A percentile compares a stretch with the other conserved stretches of the same genome.
Evolutionary conservation across 2,113 vertebrate genomes (phyloP).

Genomic region (Campylomormyrus numenius): DNA sequence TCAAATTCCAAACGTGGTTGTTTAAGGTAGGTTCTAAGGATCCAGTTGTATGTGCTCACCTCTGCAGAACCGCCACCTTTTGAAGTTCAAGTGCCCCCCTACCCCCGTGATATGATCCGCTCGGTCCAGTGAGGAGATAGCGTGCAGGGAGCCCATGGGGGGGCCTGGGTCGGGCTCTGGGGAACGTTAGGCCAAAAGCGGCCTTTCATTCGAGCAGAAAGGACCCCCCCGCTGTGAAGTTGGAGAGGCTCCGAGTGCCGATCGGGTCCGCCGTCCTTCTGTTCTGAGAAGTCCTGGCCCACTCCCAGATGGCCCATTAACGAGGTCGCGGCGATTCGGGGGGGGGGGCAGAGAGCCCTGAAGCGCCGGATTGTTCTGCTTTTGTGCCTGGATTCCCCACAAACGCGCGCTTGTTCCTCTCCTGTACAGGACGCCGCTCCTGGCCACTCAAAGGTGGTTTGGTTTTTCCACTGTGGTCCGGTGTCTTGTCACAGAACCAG

Average conservation of each 20-base stretch:
- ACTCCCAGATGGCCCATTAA: constrained; percentile 30
- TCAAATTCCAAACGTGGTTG: not conserved
- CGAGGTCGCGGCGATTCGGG: constrained; percentile 4
- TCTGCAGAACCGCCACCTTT: not conserved
- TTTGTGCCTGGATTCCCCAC: constrained; percentile 29
- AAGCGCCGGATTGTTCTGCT: constrained; percentile 26
- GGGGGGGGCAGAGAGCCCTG: constrained; percentile 1
- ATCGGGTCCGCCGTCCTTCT: not conserved
- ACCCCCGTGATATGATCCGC: not conserved
- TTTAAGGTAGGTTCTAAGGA: not conserved
- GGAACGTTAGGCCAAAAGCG: not conserved
- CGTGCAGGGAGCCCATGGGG: not conserved
- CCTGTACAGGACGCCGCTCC: not conserved
- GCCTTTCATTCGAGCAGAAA: not conserved
- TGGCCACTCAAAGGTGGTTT: constrained; percentile 33
- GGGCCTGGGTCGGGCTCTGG: not conserved
- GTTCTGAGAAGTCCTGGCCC: constrained; percentile 21
- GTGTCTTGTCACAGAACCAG: not conserved
- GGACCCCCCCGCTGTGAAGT: not conserved
- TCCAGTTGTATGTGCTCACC: not conserved
- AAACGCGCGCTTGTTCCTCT: constrained; percentile 37
- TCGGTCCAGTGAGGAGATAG: not conserved
- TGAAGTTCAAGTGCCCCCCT: not conserved
- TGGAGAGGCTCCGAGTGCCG: constrained; percentile 9
- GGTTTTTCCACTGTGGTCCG: constrained; percentile 14